Evolutionary conservation across 1,140 invertebrate genomes (phyloP).

Genomic region (Calephelis nemesis): DNA sequence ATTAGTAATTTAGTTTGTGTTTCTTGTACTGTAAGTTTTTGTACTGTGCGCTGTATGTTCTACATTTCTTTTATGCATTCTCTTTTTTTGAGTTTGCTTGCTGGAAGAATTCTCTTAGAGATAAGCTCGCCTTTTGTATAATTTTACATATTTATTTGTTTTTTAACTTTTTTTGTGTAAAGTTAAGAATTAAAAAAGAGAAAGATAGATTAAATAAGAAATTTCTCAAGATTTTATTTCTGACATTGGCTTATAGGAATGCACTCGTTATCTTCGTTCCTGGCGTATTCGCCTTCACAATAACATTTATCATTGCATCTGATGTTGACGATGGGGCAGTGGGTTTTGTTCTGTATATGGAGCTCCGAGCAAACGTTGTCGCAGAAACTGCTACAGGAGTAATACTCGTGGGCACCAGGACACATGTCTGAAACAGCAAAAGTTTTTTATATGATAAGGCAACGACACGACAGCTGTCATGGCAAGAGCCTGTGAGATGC

Average conservation of each 20-base stretch:
- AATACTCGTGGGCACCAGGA: constrained; percentile 46
- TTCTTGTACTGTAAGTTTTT: no score
- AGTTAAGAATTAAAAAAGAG: no score
- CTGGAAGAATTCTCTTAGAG: no score
- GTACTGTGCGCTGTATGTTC: no score
- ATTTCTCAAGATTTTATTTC: constrained; percentile 14
- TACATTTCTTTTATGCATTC: no score
- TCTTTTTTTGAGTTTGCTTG: no score
- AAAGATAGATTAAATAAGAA: neutral
- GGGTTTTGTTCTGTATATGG: constrained; percentile 42
- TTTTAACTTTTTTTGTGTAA: no score
- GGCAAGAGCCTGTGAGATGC: no score
- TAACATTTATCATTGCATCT: constrained; percentile 76
- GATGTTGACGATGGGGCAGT: constrained; percentile 67
- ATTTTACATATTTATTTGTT: no score
- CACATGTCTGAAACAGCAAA: constrained; percentile 33
- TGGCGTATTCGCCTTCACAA: constrained; percentile 69
- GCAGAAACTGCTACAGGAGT: constrained; percentile 67
- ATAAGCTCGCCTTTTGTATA: no score
- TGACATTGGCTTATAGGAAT: constrained; percentile 53
- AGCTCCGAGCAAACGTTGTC: constrained; percentile 66
- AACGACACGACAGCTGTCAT: no score
- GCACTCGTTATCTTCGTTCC: constrained; percentile 54
- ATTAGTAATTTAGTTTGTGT: no score
- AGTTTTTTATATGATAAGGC: neutral